Evolutionary conservation across 2,113 vertebrate genomes (phyloP).

Genomic region (Piaya cayana): DNA sequence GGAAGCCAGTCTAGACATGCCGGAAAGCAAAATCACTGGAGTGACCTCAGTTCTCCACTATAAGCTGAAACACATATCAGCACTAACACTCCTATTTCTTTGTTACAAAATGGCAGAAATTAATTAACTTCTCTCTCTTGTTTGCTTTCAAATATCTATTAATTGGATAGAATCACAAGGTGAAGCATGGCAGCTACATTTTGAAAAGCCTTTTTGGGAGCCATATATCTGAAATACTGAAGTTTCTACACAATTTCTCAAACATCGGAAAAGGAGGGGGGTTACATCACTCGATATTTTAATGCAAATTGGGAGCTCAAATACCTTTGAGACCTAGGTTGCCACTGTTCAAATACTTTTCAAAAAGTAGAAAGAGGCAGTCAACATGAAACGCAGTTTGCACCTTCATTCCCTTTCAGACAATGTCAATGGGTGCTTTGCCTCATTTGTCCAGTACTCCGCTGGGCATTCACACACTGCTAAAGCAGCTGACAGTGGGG

Average conservation of each 20-base stretch:
- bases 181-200: background rate
- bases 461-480: background rate
- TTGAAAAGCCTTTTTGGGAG: background rate
- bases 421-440: background rate
- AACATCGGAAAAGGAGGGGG: background rate
- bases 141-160: background rate
- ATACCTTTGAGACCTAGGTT: background rate
- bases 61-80: background rate
- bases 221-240: background rate
- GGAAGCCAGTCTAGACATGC: slow-evolving; percentile 62
- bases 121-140: background rate
- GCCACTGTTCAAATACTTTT: background rate
- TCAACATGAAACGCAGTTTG: background rate
- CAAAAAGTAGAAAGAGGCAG: background rate
- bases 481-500: background rate
- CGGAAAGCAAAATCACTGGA: slow-evolving; percentile 26
- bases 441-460: background rate
- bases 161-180: background rate
- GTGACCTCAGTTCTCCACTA: slow-evolving; percentile 32
- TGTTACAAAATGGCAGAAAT: background rate
- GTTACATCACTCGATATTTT: background rate
- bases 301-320: background rate
- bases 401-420: background rate
- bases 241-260: background rate
- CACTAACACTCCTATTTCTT: background rate